phyloP scores from a whole-genome alignment of 2,888 invertebrate genomes.

The Unio delphinus region DNA sequence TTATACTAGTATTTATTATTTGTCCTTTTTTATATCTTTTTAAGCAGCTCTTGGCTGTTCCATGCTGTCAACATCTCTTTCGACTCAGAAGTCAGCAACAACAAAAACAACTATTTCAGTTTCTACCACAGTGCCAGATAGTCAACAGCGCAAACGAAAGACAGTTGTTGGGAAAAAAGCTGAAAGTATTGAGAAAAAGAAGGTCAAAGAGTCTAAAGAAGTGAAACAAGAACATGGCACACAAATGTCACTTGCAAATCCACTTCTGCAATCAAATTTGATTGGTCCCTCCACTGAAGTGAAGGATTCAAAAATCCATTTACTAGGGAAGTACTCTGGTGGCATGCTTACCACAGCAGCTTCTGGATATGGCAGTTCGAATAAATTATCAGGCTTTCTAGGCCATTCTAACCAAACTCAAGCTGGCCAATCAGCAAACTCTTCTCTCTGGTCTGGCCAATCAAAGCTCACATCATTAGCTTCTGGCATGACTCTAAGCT shows the following conservation, averaged over 20 bases:
- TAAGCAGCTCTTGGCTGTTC: too few relatives aligned
- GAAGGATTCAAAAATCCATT: not conserved
- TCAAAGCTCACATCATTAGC: too few relatives aligned
- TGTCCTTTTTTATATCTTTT: too few relatives aligned
- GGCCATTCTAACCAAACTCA: not conserved
- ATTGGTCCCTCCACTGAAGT: not conserved
- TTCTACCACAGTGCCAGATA: not conserved
- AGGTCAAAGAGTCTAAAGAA: constrained; percentile 2
- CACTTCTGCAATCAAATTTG: not conserved
- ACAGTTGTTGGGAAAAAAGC: constrained; percentile 7
- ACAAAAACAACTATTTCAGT: constrained; percentile 3
- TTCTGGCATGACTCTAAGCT: too few relatives aligned
- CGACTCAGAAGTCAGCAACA: constrained; percentile 5
- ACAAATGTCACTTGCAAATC: constrained; percentile 1
- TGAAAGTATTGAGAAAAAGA: constrained; percentile 11
- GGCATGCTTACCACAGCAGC: not conserved
- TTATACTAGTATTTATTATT: too few relatives aligned
- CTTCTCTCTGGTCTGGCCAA: too few relatives aligned
- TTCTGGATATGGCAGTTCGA: not conserved
- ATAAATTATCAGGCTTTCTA: not conserved
- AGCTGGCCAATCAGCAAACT: too few relatives aligned
- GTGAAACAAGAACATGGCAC: not conserved
- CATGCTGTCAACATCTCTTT: not conserved
- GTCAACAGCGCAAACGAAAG: constrained; percentile 9
- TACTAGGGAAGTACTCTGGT: not conserved